A percentile compares a stretch with the other conserved stretches of the same genome.
Conservation (phyloP, 2,888 invertebrate genomes). For the Tanypteryx hageni region DNA sequence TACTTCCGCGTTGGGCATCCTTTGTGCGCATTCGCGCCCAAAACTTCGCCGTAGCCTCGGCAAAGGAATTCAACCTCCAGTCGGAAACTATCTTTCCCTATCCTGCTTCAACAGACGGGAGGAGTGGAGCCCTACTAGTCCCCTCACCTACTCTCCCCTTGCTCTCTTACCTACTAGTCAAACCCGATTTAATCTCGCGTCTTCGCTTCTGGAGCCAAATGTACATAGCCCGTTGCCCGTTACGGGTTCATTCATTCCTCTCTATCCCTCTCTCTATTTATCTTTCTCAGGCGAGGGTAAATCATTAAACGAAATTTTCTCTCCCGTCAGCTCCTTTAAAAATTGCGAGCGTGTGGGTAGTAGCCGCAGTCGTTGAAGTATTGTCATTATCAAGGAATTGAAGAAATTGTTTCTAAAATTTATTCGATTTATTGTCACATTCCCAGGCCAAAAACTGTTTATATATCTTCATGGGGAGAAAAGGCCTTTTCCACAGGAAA, state of each 20-base stretch:
- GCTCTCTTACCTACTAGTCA: no score
- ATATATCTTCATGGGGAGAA: no score
- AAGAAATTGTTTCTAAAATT: no score
- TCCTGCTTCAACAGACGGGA: not conserved
- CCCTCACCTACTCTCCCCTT: not conserved
- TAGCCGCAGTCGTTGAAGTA: no score
- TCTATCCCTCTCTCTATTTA: not conserved
- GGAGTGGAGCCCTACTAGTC: not conserved
- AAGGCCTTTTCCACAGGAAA: no score
- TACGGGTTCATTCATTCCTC: not conserved
- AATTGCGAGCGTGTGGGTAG: no score
- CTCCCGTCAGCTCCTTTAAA: no score
- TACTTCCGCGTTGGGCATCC: conserved; percentile 12
- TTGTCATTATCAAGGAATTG: no score
- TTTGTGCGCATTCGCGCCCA: not conserved
- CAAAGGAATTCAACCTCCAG: not conserved
- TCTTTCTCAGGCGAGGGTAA: not conserved
- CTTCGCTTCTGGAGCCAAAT: not conserved
- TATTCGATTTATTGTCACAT: no score
- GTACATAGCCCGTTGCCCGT: not conserved
- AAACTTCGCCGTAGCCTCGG: conserved; percentile 22
- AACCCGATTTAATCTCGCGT: not conserved
- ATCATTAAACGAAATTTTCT: no score
- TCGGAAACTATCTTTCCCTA: not conserved
- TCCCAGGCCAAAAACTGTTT: no score